Base-by-base conservation (phyloP, 2,113 vertebrate species). In the Hippoglossus stenolepis region DNA sequence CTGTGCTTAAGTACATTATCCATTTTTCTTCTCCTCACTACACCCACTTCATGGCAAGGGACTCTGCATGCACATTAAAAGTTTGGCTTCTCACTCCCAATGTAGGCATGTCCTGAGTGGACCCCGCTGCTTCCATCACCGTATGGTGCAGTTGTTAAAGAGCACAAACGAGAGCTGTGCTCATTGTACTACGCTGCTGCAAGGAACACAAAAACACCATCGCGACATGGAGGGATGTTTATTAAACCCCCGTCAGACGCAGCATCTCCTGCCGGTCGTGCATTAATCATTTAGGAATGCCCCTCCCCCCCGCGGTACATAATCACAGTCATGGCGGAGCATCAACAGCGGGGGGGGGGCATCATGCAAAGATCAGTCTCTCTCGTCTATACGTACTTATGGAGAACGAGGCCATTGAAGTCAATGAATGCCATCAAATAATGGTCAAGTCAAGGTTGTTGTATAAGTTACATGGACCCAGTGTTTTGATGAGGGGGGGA, bases 181-280 rank as follows among this genome's bases (percentile, higher is more conserved):
- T n/a, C 51, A 65, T 51, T 43, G 51, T 84, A 66, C 62, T 71
- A 71, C 80, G 86, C 84, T 87, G n/a, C 79, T 65, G 77, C 47
- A 2, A 15, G 5, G 47, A 49, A 49, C 2, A 13, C 2, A 18
- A 18, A 49, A 31, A 6, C 28, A 49, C 47, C 47, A 49, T 2
- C 14, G 76, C 61, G 83, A 87, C 85, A 80, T 58, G 13, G 7
- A 58, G 64, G 49, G 62, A 63, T 83, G 85, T 91, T 91, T 92
- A 92, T 91, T 84, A 79, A 80, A 89, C 76, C 70, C 28, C 63
- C 23, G 43, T 60, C 69, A 75, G 69, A 80, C 56, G 60, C 56
- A 43, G 45, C 60, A n/a, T 80, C 86, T 80, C 77, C 74, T 85
- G 80, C 69, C 67, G 81, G 74, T 65, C 86, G 75, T 35, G 65